A percentile compares a stretch with the other conserved stretches of the same genome.
These are phyloP conservation scores for Notarius lentiginosus DNA, from an alignment of 2,113 vertebrate genomes.

Conservation along the genomic window DNA sequence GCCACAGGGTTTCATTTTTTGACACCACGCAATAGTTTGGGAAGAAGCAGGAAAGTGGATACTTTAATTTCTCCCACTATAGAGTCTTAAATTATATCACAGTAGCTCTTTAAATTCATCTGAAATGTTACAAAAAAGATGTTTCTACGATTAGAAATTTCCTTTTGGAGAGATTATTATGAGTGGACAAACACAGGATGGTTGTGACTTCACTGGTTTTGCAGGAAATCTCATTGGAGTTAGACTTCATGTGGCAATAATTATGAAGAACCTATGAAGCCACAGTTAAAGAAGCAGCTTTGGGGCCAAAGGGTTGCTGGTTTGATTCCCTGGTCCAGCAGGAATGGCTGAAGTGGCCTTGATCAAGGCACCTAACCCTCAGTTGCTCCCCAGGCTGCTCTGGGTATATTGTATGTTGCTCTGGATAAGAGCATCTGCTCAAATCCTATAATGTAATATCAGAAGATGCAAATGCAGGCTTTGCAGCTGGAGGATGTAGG, in stretches of 20 bases:
- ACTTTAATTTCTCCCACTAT: not conserved
- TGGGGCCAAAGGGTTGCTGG: too few species aligned
- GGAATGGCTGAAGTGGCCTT: too few species aligned
- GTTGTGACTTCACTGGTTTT: not conserved
- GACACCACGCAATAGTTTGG: not conserved
- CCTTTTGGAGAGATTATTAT: not conserved
- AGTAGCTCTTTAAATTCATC: not conserved
- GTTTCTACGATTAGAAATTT: not conserved
- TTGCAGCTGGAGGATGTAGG: not conserved
- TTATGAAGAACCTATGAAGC: not conserved
- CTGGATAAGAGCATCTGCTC: too few species aligned
- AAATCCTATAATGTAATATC: too few species aligned
- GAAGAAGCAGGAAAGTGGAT: constrained; percentile 5
- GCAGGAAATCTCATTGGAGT: not conserved
- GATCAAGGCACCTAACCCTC: too few species aligned
- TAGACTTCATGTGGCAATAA: not conserved
- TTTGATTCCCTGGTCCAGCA: too few species aligned
- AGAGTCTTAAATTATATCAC: not conserved
- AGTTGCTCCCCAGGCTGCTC: too few species aligned
- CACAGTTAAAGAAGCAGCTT: too few species aligned
- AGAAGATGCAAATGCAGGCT: too few species aligned
- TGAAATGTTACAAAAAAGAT: not conserved
- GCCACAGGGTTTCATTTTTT: not conserved
- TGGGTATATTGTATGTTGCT: too few species aligned
- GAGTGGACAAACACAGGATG: not conserved